Evolutionary conservation across 2,113 vertebrate genomes (phyloP).

Genomic region (Fulica atra): DNA sequence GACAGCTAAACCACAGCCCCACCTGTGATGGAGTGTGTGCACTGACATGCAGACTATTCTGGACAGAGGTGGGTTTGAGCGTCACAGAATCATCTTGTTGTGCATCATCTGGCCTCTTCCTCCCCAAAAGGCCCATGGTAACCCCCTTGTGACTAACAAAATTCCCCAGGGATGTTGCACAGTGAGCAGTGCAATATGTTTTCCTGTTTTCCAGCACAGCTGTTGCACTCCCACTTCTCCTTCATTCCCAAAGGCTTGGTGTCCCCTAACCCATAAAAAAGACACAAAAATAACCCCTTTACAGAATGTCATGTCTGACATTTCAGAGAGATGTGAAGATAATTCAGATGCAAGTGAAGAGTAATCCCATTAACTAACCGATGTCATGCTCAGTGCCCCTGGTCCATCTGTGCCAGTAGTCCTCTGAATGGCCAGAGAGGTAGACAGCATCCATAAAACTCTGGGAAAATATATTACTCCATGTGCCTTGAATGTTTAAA

Average conservation of each 20-base stretch:
- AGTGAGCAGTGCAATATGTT: neutral
- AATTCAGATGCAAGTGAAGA: neutral
- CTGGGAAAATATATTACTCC: constrained; percentile 79
- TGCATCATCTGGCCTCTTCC: neutral
- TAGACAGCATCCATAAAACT: constrained; percentile 76
- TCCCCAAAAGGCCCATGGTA: neutral
- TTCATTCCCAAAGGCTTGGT: neutral
- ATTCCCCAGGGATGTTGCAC: neutral
- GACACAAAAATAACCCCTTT: neutral
- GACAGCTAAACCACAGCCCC: neutral
- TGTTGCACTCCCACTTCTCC: neutral
- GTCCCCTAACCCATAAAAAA: neutral
- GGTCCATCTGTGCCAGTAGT: constrained; percentile 67
- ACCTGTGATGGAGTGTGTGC: rapidly evolving
- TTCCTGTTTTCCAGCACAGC: neutral
- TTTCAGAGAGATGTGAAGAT: neutral
- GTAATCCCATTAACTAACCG: constrained; percentile 35
- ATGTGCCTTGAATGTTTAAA: constrained; percentile 63
- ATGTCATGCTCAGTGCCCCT: constrained; percentile 23
- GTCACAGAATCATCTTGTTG: neutral
- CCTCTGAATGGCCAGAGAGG: constrained; percentile 53
- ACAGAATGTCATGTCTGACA: neutral
- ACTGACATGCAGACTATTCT: rapidly evolving
- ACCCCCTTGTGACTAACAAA: neutral
- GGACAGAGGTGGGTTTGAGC: neutral